phyloP scores from a whole-genome alignment of 2,797 vertebrate species.

The Lophura swinhoii region DNA sequence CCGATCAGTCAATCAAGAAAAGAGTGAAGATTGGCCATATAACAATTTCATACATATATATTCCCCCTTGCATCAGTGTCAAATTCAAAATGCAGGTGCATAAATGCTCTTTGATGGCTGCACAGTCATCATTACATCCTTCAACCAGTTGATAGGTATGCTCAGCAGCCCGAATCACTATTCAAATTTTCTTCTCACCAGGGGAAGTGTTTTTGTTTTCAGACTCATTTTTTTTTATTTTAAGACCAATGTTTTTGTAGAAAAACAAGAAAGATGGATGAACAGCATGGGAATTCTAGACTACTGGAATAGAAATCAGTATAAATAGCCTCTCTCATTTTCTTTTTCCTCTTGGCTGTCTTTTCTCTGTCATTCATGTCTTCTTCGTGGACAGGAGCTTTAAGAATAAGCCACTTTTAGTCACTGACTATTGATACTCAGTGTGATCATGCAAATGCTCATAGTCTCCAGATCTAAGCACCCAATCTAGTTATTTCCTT shows the following conservation, averaged over 20 bases:
- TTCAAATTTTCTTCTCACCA: conserved; percentile 4
- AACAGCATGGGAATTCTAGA: not conserved
- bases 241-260: not conserved
- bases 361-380: not conserved
- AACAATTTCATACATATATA: conserved; percentile 15
- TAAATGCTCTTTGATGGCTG: conserved; percentile 35
- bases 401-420: not conserved
- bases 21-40: conserved; percentile 30
- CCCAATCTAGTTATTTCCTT: not conserved
- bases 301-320: not conserved
- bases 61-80: conserved; percentile 32
- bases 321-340: not conserved
- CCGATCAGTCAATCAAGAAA: conserved; percentile 61
- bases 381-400: not conserved
- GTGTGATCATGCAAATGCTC: not conserved
- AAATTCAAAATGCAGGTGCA: conserved; percentile 35
- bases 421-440: not conserved
- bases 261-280: not conserved
- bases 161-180: not conserved
- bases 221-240: not conserved
- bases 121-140: conserved; percentile 12
- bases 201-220: not conserved
- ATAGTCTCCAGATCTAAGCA: not conserved
- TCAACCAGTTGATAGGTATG: conserved; percentile 17
- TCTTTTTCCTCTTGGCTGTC: not conserved